Conservation (phyloP, 92 coral and sea anemone genomes). For the Porites rus region DNA sequence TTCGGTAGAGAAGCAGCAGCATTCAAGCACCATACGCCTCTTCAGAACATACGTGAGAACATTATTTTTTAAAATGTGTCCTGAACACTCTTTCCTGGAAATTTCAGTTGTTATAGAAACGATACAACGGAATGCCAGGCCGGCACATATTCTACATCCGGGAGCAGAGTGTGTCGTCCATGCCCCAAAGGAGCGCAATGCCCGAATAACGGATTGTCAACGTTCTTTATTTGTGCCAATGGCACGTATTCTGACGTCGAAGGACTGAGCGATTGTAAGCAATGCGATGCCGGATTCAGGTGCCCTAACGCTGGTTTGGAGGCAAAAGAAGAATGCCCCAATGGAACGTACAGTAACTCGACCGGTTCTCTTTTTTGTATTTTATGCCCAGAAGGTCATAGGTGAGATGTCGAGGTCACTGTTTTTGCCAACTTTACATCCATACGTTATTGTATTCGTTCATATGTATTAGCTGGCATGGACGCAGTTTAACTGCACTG, state of each 20-base stretch:
- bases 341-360: slow-evolving; percentile 73
- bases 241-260: slow-evolving; percentile 72
- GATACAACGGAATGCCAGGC: slow-evolving; percentile 66
- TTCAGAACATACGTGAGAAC: neutral
- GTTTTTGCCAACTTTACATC: neutral
- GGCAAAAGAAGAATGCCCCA: slow-evolving; percentile 69
- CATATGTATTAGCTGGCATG: neutral
- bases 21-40: neutral
- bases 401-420: slow-evolving; percentile 52
- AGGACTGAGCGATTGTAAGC: slow-evolving; percentile 58
- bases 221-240: slow-evolving; percentile 71
- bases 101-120: slow-evolving; percentile 64
- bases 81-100: slow-evolving; percentile 11
- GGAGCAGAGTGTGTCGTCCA: slow-evolving; percentile 59
- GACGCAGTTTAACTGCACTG: neutral
- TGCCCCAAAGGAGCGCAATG: slow-evolving; percentile 70
- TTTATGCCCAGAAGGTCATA: slow-evolving; percentile 86
- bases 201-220: slow-evolving; percentile 53
- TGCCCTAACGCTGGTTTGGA: slow-evolving; percentile 71
- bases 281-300: slow-evolving; percentile 77
- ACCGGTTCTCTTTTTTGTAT: slow-evolving; percentile 74
- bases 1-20: neutral
- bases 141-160: slow-evolving; percentile 79
- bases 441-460: neutral
- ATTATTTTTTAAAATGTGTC: neutral